Evolutionary conservation across 2,888 invertebrate genomes (phyloP).

Genomic region (Phaonia tiefii): DNA sequence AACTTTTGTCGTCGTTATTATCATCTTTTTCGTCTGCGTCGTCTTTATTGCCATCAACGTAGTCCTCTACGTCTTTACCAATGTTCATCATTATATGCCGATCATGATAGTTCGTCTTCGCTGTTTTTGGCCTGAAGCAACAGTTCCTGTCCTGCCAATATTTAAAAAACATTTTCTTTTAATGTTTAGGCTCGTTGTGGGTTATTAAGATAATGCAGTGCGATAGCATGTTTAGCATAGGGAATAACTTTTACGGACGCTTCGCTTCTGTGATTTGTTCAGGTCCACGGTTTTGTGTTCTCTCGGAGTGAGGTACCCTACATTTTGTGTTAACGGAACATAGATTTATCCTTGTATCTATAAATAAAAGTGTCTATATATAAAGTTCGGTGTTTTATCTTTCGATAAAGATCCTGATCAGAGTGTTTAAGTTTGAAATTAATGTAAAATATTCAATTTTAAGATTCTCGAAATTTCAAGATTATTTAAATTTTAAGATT

Average conservation of each 20-base stretch:
- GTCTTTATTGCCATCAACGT: background rate
- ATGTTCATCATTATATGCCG: background rate
- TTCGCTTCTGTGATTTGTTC: background rate
- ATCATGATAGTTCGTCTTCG: background rate
- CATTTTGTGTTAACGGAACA: no score
- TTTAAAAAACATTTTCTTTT: constrained; percentile 39
- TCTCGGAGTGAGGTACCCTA: no score
- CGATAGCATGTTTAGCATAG: constrained; percentile 57
- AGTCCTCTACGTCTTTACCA: background rate
- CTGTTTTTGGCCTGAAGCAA: background rate
- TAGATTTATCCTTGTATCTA: no score
- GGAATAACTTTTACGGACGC: constrained; percentile 41
- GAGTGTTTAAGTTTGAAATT: no score
- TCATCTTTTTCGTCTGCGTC: no score
- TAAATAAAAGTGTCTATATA: no score
- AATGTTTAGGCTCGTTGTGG: constrained; percentile 47
- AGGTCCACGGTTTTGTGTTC: no score
- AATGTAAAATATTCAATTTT: no score
- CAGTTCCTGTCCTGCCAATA: background rate
- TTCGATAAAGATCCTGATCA: no score
- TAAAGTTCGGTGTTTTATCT: no score
- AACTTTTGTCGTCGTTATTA: background rate
- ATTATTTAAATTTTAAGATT: no score
- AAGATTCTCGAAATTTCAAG: no score
- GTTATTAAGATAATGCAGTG: constrained; percentile 57